Evolutionary conservation across 2,113 vertebrate species (phyloP).

Genomic region (Amphiprion percula): DNA sequence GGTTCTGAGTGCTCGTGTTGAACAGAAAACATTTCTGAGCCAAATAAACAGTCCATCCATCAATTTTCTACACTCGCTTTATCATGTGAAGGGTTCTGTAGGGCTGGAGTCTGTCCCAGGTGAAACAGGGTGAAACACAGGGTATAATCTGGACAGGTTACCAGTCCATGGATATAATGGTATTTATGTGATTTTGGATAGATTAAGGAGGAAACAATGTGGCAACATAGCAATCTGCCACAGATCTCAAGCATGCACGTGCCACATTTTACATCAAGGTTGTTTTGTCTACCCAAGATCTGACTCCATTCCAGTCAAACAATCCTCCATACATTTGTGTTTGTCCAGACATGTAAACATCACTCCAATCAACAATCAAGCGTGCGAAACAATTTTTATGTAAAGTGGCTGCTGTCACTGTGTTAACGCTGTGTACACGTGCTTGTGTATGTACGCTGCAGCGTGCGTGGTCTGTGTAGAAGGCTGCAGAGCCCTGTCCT

Average conservation of each 20-base stretch:
- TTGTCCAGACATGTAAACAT: slow-evolving; percentile 56
- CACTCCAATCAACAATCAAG: slow-evolving; percentile 43
- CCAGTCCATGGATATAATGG: neutral
- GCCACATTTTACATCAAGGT: neutral
- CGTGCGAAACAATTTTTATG: slow-evolving; percentile 49
- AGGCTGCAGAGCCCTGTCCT: slow-evolving; percentile 35
- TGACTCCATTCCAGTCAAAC: slow-evolving; percentile 36
- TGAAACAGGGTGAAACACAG: no score
- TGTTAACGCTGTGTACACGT: slow-evolving; percentile 16
- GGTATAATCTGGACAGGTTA: no score
- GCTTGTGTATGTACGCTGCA: neutral
- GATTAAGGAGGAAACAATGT: slow-evolving; percentile 5
- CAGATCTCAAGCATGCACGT: slow-evolving; percentile 19
- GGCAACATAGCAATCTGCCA: neutral
- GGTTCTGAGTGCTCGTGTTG: neutral
- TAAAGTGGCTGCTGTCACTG: slow-evolving; percentile 43
- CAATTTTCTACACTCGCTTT: no score
- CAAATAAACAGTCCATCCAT: neutral
- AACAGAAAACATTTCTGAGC: neutral
- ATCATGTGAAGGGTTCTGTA: no score
- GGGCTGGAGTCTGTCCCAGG: no score
- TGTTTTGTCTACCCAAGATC: neutral
- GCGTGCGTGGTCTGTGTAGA: slow-evolving; percentile 9
- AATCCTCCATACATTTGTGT: slow-evolving; percentile 26
- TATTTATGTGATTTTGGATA: slow-evolving; percentile 10